Percentiles rank a stretch among this genome's conserved stretches.
Evolutionary conservation across 1,140 invertebrate species (phyloP).

Genomic region (Oedothorax gibbosus): DNA sequence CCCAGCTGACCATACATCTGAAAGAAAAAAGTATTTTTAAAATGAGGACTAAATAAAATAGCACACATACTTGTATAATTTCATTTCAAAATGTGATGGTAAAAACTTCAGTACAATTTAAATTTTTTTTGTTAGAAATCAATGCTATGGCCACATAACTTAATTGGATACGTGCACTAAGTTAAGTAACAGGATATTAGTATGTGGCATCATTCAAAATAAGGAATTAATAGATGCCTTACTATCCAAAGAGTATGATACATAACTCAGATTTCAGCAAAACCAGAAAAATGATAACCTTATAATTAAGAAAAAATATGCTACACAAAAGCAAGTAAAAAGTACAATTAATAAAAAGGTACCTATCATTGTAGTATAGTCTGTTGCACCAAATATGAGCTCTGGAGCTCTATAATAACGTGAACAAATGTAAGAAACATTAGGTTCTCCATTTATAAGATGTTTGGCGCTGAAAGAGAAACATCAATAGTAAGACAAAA

Average conservation of each 20-base stretch:
- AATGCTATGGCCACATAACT: no score
- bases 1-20: slow-evolving; percentile 99
- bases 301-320: not conserved
- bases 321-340: not conserved
- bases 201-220: no score
- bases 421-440: slow-evolving; percentile 99
- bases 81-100: no score
- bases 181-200: no score
- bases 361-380: slow-evolving; percentile 99
- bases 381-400: slow-evolving; percentile 99
- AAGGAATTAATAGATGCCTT: no score
- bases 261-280: not conserved
- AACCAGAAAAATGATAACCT: not conserved
- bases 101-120: no score
- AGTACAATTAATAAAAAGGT: slow-evolving; percentile 62
- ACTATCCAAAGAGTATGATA: no score
- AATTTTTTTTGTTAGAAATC: no score
- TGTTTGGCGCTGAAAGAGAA: slow-evolving; percentile 87
- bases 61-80: no score
- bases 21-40: slow-evolving; percentile 56
- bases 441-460: slow-evolving; percentile 96
- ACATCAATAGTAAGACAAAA: slow-evolving; percentile 17
- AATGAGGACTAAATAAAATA: not conserved
- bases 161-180: no score
- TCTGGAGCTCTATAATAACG: slow-evolving; percentile 99